Evolutionary conservation across 2,797 vertebrate species (phyloP), one percentile per base, ranked within the genome.

Genomic region (Xyrichtys novacula): DNA sequence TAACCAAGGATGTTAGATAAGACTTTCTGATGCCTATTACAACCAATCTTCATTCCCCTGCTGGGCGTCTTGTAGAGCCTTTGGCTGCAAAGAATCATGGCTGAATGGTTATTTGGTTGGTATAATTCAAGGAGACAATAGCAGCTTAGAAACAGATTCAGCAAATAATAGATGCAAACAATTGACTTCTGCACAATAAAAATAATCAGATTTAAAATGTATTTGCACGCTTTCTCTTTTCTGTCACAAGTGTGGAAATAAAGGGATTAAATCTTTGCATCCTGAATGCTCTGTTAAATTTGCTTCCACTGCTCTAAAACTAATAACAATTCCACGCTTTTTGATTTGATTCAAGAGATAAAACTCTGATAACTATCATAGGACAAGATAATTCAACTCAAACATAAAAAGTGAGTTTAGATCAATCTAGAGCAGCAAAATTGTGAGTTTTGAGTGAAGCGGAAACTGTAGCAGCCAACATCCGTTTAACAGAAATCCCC

Each of bases 11-110:
- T 65, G 71, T 81, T 68, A 86, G 68, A 84, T 84, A 80, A 84
- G 78, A 48, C 17, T 44, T 66, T 82, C 55, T 77, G 76, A 78
- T 76, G 73, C 65, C 82, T 73, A 78, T 89, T 84, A 81, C 25
- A 34, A 71, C 40, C 25, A 48, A 71, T 88, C 68, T 70, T 47
- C 60, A 74, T 82, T 81, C 60, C 76, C 69, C 55, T 57, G 42
- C 48, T 38, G 55, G 73, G 52, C 49, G 3, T 70, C 54, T 43
- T 54, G 57, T 46, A 62, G 74, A 72, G 32, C 44, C 29, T 19
- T 32, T 55, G 56, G 59, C 25, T 66, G 50, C 56, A 52, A 76
- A 48, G 32, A 17, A 68, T 73, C 26, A 58, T 32, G 72, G 80
- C 68, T 69, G 44, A 71, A 71, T 44, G 39, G 42, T 46, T 67